A percentile compares a stretch with the other conserved stretches of the same genome.
Conservation (phyloP, 2,113 vertebrate genomes). For the Motacilla alba region DNA sequence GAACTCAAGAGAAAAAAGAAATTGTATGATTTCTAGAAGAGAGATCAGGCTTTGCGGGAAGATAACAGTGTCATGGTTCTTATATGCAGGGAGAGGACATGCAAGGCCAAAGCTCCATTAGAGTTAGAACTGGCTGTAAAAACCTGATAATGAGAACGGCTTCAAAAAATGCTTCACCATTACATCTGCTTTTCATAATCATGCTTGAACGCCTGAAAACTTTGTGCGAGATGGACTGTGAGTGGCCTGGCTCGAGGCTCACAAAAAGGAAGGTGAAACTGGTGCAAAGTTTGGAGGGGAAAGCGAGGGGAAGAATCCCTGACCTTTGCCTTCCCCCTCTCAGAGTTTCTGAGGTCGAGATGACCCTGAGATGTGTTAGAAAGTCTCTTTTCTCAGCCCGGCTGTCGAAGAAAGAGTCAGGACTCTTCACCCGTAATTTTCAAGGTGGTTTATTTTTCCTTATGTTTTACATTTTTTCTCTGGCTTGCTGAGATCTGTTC, state of each 20-base stretch:
- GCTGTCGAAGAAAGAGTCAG: too few relatives aligned
- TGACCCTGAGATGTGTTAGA: too few relatives aligned
- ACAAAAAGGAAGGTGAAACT: neutral
- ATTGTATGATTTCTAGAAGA: neutral
- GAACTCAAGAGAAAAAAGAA: neutral
- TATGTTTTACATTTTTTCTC: too few relatives aligned
- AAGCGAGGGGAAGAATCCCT: neutral
- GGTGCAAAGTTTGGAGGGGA: neutral
- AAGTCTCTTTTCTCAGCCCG: too few relatives aligned
- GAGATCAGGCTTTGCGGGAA: neutral
- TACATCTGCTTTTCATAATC: neutral
- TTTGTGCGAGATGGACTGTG: accelerated
- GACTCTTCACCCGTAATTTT: too few relatives aligned
- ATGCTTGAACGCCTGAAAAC: neutral
- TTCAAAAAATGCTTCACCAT: neutral
- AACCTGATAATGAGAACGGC: neutral
- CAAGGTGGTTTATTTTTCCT: too few relatives aligned
- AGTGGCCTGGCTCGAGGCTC: accelerated
- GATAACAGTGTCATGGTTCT: neutral
- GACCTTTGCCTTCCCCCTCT: neutral
- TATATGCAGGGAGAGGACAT: neutral
- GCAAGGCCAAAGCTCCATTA: neutral
- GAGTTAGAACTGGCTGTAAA: neutral
- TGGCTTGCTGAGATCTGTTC: too few relatives aligned
- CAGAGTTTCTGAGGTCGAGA: too few relatives aligned